Conservation (phyloP, 2,113 vertebrate genomes). For the Narcine bancroftii region DNA sequence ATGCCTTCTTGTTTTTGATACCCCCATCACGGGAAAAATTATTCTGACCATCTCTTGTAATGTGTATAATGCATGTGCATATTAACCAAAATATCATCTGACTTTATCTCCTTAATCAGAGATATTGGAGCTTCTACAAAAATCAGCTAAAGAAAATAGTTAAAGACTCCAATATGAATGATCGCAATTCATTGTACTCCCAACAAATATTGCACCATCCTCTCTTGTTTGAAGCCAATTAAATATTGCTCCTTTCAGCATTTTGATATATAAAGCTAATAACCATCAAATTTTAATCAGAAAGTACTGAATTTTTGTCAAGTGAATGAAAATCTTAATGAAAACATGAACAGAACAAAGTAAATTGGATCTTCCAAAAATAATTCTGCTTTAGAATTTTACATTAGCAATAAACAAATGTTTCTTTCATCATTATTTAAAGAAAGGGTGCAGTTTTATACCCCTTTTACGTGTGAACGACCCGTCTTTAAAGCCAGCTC, state of each 20-base stretch:
- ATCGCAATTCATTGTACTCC: neutral
- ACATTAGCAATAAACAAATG: too few relatives aligned
- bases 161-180: neutral
- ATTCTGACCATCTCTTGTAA: too few relatives aligned
- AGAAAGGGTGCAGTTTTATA: too few relatives aligned
- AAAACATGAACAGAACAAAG: neutral
- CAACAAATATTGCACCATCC: neutral
- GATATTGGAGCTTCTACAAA: neutral
- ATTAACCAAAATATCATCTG: too few relatives aligned
- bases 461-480: too few relatives aligned
- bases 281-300: neutral
- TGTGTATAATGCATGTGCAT: too few relatives aligned
- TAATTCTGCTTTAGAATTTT: constrained; percentile 6
- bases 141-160: neutral
- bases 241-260: neutral
- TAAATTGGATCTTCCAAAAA: neutral
- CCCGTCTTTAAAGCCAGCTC: too few relatives aligned
- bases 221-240: neutral
- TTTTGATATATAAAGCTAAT: neutral
- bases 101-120: neutral
- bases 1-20: too few relatives aligned
- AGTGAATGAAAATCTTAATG: neutral
- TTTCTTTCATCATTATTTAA: too few relatives aligned
- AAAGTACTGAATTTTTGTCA: neutral
- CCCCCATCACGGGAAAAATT: too few relatives aligned